phyloP scores from a whole-genome alignment of 2,797 vertebrate genomes.

The Jordanella pulchra region DNA sequence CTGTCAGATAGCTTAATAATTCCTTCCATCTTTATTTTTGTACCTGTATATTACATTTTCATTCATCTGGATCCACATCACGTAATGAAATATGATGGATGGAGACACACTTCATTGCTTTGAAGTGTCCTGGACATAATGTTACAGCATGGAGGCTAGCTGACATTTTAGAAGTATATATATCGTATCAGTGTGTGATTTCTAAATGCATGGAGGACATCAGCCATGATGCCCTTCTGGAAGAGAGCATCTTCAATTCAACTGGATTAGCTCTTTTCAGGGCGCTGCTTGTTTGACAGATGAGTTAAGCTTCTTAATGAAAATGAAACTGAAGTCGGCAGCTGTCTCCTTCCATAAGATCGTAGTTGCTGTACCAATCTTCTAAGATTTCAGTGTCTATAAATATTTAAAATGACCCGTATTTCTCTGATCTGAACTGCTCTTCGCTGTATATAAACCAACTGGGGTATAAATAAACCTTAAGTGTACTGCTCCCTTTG shows the following conservation, averaged over 20 bases:
- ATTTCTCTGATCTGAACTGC: not conserved
- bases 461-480: conserved; percentile 19
- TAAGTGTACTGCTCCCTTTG: conserved; percentile 32
- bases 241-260: conserved; percentile 6
- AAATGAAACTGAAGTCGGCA: conserved; percentile 14
- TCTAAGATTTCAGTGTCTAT: not conserved
- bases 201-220: conserved; percentile 7
- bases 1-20: not conserved
- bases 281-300: not conserved
- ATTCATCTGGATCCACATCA: not conserved
- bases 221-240: conserved; percentile 1
- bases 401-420: conserved; percentile 20
- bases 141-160: conserved; percentile 4
- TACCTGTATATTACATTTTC: not conserved
- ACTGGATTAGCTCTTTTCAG: not conserved
- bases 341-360: conserved; percentile 22
- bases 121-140: conserved; percentile 2
- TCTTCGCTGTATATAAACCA: conserved; percentile 14
- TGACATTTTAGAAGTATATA: conserved; percentile 12
- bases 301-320: conserved; percentile 9
- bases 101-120: not conserved
- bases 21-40: not conserved
- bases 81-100: not conserved
- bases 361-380: conserved; percentile 3
- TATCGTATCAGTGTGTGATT: not conserved